Evolutionary conservation across 35 echinoderm and acorn worm genomes (phyloP), one percentile per base, ranked within the genome.

Genomic region (Ophiothrix spiculata): DNA sequence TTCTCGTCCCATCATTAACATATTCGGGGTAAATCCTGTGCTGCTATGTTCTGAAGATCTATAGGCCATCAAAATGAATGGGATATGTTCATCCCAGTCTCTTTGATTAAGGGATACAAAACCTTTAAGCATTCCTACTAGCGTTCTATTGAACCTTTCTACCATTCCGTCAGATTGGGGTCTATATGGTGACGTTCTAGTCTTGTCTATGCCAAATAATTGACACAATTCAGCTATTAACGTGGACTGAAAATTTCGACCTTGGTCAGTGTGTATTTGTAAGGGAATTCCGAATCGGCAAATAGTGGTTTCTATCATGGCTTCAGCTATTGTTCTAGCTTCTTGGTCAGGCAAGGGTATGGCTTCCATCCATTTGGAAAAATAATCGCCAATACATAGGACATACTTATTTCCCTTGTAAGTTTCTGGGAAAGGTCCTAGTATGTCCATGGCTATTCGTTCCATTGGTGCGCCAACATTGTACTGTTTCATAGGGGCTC

Each of bases 291-390:
- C 79, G 69, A 88, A 93, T 16, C 86, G 19, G 39, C 69, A 83
- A 10, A 88, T 76, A 14, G 78, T 83, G 23, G 56, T 36, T 31
- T 39, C 21, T 29, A 87, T 38, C 23, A 91, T 73, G 39, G 56
- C 60, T 32, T 64, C 35, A 29, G 91, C 86, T 38, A 93, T 56
- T 6, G 91, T 89, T 25, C 36, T 41, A 28, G 86, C 86, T 23
- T 54, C 63, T 75, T 89, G 91, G 64, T 93, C 36, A 41, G 86
- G 91, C 38, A 90, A 46, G 12, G 77, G 21, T 35, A 84, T 85
- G 4, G 91, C 86, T 36, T 89, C 90, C 32, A 75, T 84, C 86
- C 86, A 93, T 63, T 93, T 93, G 0, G 91, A 89, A 75, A 89
- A 93, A 80, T 88, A 88, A 42, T 93, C 91, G 1, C 54, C 77